Evolutionary conservation across 2,888 invertebrate genomes (phyloP), one percentile per base, ranked within the genome.

Genomic region (Ennomos fuscantarius): DNA sequence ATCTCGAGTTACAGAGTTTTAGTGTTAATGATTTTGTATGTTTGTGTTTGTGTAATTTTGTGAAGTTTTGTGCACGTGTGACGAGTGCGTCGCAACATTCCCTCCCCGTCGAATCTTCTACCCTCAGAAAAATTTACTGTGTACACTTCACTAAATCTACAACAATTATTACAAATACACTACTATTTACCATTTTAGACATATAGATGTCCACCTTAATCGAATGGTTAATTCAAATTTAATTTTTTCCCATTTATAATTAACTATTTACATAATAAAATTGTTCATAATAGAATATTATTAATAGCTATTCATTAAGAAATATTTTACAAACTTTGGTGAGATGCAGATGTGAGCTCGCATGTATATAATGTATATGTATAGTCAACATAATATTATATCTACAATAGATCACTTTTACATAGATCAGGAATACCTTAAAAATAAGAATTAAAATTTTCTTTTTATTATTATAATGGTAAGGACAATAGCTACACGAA

Each of bases 301-400:
- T 63, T 63, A 89, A 74, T 75, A 75, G 81, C 87, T 91, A 90
- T 84, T n/a, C 74, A 88, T 84, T 89, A 90, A 79, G 88, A 89
- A 86, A 87, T 90, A 90, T 89, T 88, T 90, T 91, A 92, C 91
- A 92, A 90, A 92, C 91, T 92, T 92, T 92, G 91, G 91, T 92
- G 90, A 89, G 84, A 88, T 85, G 88, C 87, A 87, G 81, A 85
- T 86, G 83, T 87, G 79, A 79, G 84, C 79, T 87, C 84, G 86
- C 85, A 86, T 83, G 78, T 82, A 56, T 24, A 24, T 6, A 6
- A 24, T 24, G n/a, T n/a, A n/a, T n/a, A n/a, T 15, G 36, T 49
- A 51, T 42, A n/a, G 36, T 49, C 58, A 53, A 53, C 58, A 45
- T 53, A 48, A 24, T 24, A n/a, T n/a, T n/a, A 53, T 81, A 82